Conservation (phyloP, 1,140 invertebrate genomes). For the Leptopilina boulardi region DNA sequence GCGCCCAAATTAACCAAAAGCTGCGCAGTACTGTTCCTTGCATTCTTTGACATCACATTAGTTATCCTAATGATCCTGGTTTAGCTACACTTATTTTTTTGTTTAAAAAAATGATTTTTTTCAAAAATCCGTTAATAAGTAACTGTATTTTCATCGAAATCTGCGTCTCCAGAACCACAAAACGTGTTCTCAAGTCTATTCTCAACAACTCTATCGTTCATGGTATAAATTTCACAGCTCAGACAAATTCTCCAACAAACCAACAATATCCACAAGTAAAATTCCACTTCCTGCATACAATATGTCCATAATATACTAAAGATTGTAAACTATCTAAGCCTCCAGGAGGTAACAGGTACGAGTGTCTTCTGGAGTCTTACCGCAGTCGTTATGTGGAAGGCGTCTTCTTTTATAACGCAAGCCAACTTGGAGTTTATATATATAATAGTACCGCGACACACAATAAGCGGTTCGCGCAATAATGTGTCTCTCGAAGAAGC, state of each 20-base stretch:
- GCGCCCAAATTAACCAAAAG: too few relatives aligned
- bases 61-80: too few relatives aligned
- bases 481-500: slow-evolving; percentile 44
- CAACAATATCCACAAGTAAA: not conserved
- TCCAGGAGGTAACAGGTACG: slow-evolving; percentile 1
- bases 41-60: too few relatives aligned
- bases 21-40: too few relatives aligned
- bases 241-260: slow-evolving; percentile 17
- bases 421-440: slow-evolving; percentile 49
- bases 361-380: slow-evolving; percentile 23
- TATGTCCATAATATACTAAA: slow-evolving; percentile 25
- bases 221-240: not conserved
- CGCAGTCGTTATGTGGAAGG: slow-evolving; percentile 45
- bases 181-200: too few relatives aligned
- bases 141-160: too few relatives aligned
- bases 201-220: not conserved
- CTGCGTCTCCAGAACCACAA: too few relatives aligned
- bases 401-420: slow-evolving; percentile 47
- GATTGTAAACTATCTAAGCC: slow-evolving; percentile 26
- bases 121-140: too few relatives aligned
- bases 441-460: slow-evolving; percentile 54
- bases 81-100: too few relatives aligned
- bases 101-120: too few relatives aligned
- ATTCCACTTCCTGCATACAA: slow-evolving; percentile 27
- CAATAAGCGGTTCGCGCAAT: slow-evolving; percentile 56